Evolutionary conservation across 2,797 vertebrate genomes (phyloP).

Genomic region (Poeciliopsis paucimaculata): DNA sequence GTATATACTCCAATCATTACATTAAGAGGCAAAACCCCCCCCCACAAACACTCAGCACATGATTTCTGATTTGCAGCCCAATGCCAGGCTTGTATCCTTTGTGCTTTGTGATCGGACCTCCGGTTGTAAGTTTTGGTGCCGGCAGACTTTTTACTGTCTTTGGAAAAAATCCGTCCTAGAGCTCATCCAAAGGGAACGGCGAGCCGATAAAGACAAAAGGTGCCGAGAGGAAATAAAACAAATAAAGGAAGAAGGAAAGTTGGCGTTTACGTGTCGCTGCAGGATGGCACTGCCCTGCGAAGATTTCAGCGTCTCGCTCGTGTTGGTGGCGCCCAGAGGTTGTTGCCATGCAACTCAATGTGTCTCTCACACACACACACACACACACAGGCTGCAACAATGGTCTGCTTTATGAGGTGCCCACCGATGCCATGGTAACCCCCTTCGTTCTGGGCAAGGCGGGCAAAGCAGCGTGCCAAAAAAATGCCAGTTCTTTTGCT

Average conservation of each 20-base stretch:
- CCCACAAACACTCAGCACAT: constrained; percentile 18
- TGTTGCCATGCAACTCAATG: constrained; percentile 83
- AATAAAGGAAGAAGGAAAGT: constrained; percentile 29
- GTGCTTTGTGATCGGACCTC: constrained; percentile 33
- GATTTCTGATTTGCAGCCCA: constrained; percentile 34
- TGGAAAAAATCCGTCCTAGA: constrained; percentile 20
- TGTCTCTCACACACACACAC: constrained; percentile 58
- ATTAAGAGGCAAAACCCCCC: not conserved
- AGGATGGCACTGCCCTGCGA: constrained; percentile 60
- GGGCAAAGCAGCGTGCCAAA: constrained; percentile 78
- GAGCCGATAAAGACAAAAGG: constrained; percentile 43
- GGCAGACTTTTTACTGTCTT: constrained; percentile 31
- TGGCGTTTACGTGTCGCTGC: constrained; percentile 48
- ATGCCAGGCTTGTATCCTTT: constrained; percentile 35
- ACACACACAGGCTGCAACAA: constrained; percentile 75
- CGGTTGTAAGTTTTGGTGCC: constrained; percentile 31
- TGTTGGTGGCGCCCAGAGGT: constrained; percentile 81
- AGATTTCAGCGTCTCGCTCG: constrained; percentile 59
- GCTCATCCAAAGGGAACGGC: constrained; percentile 14
- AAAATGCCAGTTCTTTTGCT: constrained; percentile 80
- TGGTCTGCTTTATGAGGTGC: constrained; percentile 87
- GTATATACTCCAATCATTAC: constrained; percentile 38
- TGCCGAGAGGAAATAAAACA: constrained; percentile 12
- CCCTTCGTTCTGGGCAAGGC: constrained; percentile 81
- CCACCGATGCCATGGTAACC: constrained; percentile 87